Conservation (phyloP, 2,797 vertebrate genomes). For the Melanotaenia maccullochi region DNA sequence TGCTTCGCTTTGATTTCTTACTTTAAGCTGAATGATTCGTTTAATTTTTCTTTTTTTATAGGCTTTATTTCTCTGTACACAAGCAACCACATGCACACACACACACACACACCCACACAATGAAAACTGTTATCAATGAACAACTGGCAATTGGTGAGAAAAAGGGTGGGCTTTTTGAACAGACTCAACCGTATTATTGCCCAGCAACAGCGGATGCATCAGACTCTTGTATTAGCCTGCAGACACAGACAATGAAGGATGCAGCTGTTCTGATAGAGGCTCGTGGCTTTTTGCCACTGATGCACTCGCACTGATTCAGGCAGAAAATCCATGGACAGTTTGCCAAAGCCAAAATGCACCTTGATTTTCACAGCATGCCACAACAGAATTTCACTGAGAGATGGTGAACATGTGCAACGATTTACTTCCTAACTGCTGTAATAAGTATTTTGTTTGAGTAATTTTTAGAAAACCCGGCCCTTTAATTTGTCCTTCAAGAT, state of each 20-base stretch:
- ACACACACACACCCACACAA: constrained; percentile 8
- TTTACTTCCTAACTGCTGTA: constrained; percentile 12
- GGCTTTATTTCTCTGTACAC: constrained; percentile 27
- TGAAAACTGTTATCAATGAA: constrained; percentile 21
- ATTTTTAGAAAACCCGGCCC: background rate
- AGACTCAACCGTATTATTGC: constrained; percentile 25
- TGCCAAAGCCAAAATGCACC: constrained; percentile 48
- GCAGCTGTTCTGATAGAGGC: constrained; percentile 57
- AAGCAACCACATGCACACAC: constrained; percentile 2
- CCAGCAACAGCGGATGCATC: constrained; percentile 36
- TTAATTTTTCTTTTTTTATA: constrained; percentile 36
- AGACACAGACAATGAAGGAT: constrained; percentile 52
- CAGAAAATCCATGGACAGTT: constrained; percentile 36
- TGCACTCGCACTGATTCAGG: constrained; percentile 73
- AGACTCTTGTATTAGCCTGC: constrained; percentile 47
- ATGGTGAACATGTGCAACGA: background rate
- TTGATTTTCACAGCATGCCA: constrained; percentile 42
- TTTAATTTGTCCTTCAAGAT: background rate
- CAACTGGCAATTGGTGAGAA: constrained; percentile 23
- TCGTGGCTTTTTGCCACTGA: constrained; percentile 65
- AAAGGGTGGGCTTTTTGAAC: constrained; percentile 20
- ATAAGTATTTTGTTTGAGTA: background rate
- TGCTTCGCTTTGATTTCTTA: constrained; percentile 56
- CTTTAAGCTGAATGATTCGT: constrained; percentile 73
- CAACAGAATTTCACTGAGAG: background rate